Conservation (phyloP, 2,888 invertebrate species). For the Biston stratarius region DNA sequence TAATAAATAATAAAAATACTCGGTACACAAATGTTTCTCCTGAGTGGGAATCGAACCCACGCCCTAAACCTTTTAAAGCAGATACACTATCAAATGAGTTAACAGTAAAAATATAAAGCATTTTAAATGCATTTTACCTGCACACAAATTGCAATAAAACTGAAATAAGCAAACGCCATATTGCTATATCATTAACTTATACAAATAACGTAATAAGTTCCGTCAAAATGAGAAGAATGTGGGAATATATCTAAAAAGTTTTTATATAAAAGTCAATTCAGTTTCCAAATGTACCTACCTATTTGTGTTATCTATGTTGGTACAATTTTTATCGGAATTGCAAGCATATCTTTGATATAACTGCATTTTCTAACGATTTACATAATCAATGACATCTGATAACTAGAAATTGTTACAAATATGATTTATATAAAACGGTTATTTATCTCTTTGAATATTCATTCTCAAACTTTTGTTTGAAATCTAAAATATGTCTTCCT, state of each 20-base stretch:
- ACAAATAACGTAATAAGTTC: background rate
- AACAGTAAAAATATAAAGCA: background rate
- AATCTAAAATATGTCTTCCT: background rate
- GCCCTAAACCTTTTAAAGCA: too few relatives aligned
- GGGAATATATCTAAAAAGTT: background rate
- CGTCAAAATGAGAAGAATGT: background rate
- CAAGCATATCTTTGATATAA: background rate
- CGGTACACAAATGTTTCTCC: too few relatives aligned
- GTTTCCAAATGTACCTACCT: background rate
- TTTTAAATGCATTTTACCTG: background rate
- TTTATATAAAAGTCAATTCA: constrained; percentile 8
- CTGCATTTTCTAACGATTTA: background rate
- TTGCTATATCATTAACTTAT: background rate
- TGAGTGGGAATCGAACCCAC: too few relatives aligned
- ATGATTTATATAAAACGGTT: background rate
- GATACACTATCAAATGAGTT: too few relatives aligned
- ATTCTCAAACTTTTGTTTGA: background rate
- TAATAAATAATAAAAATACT: too few relatives aligned
- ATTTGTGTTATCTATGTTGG: background rate
- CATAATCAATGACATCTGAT: background rate
- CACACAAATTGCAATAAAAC: background rate
- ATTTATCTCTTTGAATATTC: background rate
- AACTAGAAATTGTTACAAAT: background rate
- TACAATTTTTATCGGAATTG: background rate
- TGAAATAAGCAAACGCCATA: background rate